Conservation (phyloP, 2,797 vertebrate species). For the Chloroceryle inda region DNA sequence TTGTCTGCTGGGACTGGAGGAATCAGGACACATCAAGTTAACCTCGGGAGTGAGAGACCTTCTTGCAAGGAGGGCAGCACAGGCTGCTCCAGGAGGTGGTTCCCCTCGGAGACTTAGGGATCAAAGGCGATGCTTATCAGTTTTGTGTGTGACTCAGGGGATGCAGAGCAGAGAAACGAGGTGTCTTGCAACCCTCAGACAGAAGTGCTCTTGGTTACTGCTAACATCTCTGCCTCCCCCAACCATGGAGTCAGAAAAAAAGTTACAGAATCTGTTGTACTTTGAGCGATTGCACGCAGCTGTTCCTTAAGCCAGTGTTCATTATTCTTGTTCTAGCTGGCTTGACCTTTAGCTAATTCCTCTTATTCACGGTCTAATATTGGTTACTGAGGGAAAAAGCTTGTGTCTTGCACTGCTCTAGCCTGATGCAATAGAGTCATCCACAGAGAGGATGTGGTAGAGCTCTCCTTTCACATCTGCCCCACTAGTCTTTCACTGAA, state of each 20-base stretch:
- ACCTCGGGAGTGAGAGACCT: neutral
- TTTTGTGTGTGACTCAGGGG: neutral
- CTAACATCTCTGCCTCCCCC: neutral
- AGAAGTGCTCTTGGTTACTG: neutral
- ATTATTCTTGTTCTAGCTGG: conserved; percentile 56
- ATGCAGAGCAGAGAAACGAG: neutral
- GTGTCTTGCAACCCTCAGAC: neutral
- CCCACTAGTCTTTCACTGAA: neutral
- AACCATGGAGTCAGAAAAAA: neutral
- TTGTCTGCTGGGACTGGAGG: neutral
- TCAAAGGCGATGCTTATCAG: neutral
- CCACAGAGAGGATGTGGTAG: neutral
- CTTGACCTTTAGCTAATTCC: conserved; percentile 67
- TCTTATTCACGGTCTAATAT: conserved; percentile 56
- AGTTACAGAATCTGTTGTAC: conserved; percentile 35
- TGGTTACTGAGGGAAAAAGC: conserved; percentile 18
- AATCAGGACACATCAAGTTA: neutral
- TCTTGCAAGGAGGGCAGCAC: neutral
- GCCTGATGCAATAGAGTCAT: conserved; percentile 19
- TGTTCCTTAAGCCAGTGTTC: conserved; percentile 31
- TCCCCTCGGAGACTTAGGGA: neutral
- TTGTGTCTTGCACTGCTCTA: neutral
- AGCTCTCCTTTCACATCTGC: neutral
- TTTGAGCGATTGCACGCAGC: conserved; percentile 45
- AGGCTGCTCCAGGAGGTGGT: neutral